Evolutionary conservation across 2,797 vertebrate species (phyloP), one percentile per base, ranked within the genome.

Genomic region (Perodicticus potto): DNA sequence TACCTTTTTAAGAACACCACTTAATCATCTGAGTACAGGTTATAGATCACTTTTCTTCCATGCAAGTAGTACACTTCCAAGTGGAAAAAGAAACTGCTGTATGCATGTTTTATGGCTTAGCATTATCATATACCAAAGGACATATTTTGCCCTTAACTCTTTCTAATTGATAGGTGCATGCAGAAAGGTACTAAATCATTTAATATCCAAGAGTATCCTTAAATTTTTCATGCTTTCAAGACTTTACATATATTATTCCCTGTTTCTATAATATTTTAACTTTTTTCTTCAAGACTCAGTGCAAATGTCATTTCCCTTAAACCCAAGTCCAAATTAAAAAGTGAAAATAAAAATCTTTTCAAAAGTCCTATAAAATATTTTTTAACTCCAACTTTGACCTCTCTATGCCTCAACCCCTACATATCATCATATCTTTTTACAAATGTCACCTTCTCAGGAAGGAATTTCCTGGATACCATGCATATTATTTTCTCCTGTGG

Each of bases 111-210:
- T 97, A 97, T 89, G 63, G 70, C n/a, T 93, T 96, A 86, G 88
- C 78, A 94, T 96, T 95, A 97, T 81, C 95, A 95, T 95, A 93
- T n/a, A 96, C 86, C 91, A 95, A 94, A 95, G 40, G 94, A 94
- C 45, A 84, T 96, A 95, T 87, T 94, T 96, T 96, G 53, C 77
- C 88, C 69, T 96, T 95, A 95, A 93, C 65, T 81, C 93, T 94
- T 93, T 93, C 77, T 96, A 97, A 96, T 96, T 96, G 74, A 88
- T 94, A 96, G 86, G 55, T 86, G 6, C 45, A 80, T 89, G 70
- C 10, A 95, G 84, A 92, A 95, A 93, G 32, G 8, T 91, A 84
- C 91, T 95, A 94, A 94, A 96, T 96, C 43, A 93, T 97, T 95
- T 88, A 89, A 91, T 91, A 93, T 95, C 32, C 53, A 53, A 86